phyloP scores from a whole-genome alignment of 2,113 vertebrate species.

The Tupaia chinensis region DNA sequence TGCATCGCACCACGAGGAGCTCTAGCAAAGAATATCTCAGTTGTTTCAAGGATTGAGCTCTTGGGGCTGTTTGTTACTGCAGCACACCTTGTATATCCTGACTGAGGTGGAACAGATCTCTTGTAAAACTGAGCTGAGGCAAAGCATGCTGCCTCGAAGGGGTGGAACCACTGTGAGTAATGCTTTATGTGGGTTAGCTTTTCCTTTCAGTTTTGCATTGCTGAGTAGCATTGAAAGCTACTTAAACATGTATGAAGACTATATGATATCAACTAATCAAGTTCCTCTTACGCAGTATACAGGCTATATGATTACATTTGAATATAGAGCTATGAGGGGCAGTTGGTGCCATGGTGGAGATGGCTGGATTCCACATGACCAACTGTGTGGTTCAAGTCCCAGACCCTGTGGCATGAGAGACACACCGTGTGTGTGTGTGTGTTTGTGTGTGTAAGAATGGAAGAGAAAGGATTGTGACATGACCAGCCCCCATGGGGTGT shows the following conservation, averaged over 20 bases:
- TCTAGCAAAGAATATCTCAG: not conserved
- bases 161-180: not conserved
- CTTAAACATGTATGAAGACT: not conserved
- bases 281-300: not conserved
- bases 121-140: not conserved
- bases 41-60: not conserved
- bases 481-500: too few species aligned
- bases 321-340: not conserved
- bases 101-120: not conserved
- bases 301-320: not conserved
- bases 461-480: too few species aligned
- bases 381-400: too few species aligned
- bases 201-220: not conserved
- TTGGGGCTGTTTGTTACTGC: not conserved
- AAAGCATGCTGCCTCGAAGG: not conserved
- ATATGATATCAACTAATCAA: not conserved
- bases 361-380: too few species aligned
- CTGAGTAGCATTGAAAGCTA: not conserved
- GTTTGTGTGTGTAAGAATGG: too few species aligned
- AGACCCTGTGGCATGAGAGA: too few species aligned
- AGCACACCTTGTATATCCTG: not conserved
- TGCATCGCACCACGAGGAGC: not conserved
- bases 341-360: too few species aligned
- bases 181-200: not conserved
- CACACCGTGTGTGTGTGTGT: too few species aligned